Evolutionary conservation across 1,140 invertebrate species (phyloP).

Genomic region (Cotesia chilonis): DNA sequence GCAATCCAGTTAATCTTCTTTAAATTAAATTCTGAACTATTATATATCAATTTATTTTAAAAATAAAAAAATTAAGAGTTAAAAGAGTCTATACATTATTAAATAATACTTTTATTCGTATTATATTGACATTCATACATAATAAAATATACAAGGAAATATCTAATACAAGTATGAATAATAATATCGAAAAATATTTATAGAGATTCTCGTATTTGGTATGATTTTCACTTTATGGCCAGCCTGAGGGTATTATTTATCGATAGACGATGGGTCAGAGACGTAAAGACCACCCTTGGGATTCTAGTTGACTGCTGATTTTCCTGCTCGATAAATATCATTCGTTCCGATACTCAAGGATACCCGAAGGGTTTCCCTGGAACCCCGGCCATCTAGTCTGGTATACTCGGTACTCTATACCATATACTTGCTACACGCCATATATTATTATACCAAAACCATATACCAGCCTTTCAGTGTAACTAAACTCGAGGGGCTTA

Average conservation of each 20-base stretch:
- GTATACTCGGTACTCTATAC: too few species aligned
- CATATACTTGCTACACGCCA: slow-evolving; percentile 7
- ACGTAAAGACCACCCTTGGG: slow-evolving; percentile 59
- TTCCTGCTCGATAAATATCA: slow-evolving; percentile 63
- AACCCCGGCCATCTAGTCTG: slow-evolving; percentile 17
- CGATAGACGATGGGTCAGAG: slow-evolving; percentile 39
- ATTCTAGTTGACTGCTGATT: slow-evolving; percentile 61
- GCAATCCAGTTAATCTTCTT: slow-evolving; percentile 1
- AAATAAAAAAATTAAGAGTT: not conserved
- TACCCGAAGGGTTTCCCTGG: slow-evolving; percentile 44
- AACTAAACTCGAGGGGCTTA: slow-evolving; percentile 54
- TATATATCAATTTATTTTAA: not conserved
- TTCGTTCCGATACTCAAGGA: slow-evolving; percentile 64
- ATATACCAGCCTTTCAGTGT: slow-evolving; percentile 42
- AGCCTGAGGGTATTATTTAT: slow-evolving; percentile 52
- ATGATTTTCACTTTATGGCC: slow-evolving; percentile 53
- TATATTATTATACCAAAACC: slow-evolving; percentile 8
- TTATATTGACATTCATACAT: not conserved
- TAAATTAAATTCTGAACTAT: not conserved
- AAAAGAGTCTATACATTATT: too few species aligned
- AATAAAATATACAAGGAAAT: not conserved
- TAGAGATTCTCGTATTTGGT: slow-evolving; percentile 38
- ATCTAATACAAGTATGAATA: not conserved
- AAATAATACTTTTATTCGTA: slow-evolving; percentile 12
- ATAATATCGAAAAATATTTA: slow-evolving; percentile 15